Evolutionary conservation across 2,797 vertebrate species (phyloP).

Genomic region (Rhinella marina): DNA sequence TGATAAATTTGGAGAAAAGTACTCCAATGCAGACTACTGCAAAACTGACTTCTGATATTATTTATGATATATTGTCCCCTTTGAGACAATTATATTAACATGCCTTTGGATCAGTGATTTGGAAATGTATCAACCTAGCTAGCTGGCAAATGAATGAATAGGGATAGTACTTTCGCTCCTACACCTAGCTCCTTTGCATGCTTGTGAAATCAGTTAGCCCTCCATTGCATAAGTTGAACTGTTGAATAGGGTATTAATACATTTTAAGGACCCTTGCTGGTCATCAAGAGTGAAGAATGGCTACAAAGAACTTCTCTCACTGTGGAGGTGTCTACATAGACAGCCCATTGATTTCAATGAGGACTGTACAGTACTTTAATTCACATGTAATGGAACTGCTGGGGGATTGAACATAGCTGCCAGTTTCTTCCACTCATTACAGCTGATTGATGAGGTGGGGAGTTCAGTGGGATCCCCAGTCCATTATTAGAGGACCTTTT

Average conservation of each 20-base stretch:
- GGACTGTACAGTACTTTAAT: background rate
- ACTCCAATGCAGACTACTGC: no score
- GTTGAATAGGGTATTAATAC: background rate
- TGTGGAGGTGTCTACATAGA: background rate
- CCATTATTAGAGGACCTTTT: background rate
- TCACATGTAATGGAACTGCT: background rate
- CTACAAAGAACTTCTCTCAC: background rate
- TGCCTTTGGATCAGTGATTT: no score
- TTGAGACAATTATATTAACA: no score
- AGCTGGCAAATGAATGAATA: no score
- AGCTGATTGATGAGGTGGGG: no score
- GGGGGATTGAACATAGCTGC: background rate
- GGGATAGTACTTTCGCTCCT: no score
- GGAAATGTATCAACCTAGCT: no score
- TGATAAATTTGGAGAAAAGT: no score
- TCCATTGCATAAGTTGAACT: background rate
- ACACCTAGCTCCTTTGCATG: no score
- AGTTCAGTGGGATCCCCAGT: background rate
- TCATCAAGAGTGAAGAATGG: background rate
- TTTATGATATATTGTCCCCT: no score
- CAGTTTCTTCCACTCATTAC: background rate
- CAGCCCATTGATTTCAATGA: no score
- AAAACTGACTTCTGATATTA: no score
- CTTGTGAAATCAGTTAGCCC: background rate
- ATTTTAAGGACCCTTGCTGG: background rate